phyloP scores from a whole-genome alignment of 1,140 invertebrate species.

The Meloidogyne floridensis region DNA sequence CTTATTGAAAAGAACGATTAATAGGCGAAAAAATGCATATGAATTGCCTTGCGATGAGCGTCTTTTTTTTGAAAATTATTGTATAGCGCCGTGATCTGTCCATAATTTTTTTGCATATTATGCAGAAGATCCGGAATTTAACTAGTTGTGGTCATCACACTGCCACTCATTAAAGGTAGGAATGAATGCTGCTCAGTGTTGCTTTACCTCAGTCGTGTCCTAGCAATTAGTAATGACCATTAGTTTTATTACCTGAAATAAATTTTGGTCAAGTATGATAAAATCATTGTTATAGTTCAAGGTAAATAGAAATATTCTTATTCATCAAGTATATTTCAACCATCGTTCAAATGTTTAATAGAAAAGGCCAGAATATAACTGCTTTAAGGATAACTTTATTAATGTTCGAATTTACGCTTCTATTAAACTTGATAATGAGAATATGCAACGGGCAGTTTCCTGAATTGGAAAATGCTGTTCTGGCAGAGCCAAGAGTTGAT shows the following conservation, averaged over 20 bases:
- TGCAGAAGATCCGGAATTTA: neutral
- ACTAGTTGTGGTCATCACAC: neutral
- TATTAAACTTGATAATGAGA: neutral
- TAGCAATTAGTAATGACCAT: neutral
- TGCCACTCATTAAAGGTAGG: neutral
- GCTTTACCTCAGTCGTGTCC: neutral
- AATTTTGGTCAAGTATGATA: too few species aligned
- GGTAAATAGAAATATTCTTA: too few species aligned
- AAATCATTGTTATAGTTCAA: too few species aligned
- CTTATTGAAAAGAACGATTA: neutral
- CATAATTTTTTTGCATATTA: neutral
- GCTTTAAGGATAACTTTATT: neutral
- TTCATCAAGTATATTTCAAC: too few species aligned
- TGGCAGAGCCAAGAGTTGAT: slow-evolving; percentile 48
- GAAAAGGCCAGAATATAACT: neutral
- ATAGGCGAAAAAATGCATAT: neutral
- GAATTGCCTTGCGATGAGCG: neutral
- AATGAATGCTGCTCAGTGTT: neutral
- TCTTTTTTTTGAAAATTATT: neutral
- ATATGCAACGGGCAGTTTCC: neutral
- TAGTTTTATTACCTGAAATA: neutral
- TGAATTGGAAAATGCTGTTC: slow-evolving; percentile 36
- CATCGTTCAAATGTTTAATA: neutral
- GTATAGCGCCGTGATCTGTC: neutral
- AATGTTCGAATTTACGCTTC: neutral